Evolutionary conservation across 1,140 invertebrate genomes (phyloP), one percentile per base, ranked within the genome.

Genomic region (Stegodyphus mimosarum): DNA sequence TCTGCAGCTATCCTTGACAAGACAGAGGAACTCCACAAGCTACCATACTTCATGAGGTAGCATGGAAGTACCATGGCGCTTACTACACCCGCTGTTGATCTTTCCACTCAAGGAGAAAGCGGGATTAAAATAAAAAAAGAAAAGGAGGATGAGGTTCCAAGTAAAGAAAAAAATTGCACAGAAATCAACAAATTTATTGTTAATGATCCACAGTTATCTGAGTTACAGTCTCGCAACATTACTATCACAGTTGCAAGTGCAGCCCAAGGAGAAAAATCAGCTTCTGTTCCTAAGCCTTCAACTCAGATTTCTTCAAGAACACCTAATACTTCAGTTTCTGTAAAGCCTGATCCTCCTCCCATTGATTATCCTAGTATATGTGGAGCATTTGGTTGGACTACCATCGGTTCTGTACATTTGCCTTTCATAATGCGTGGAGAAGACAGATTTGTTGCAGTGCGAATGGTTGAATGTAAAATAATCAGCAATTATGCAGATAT

Each of bases 361-460:
- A 88, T 92, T 5, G 96, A 97, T 90, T 94, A 95, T 87, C 94
- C 95, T 71, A 96, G 95, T 87, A 93, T 93, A 89, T 94, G 94
- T 89, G 96, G 96, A 48, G 93, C 94, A 88, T 98, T 98, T 90
- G 96, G 96, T 51, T 98, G 97, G 97, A 93, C 94, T 49, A 94
- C 93, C 78, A 93, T 97, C 71, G 96, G 95, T 67, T 95, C 95
- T 88, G 93, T 93, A 84, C 94, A 95, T 90, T 95, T 98, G 89
- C 97, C 97, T 2, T 97, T 95, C 88, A 95, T 99, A 78, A 94
- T 95, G 88, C 93, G 97, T 11, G 93, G 93, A 13, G 93, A 93
- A 70, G 73, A 85, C 48, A 95, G 96, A 89, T 98, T 96, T 90
- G 96, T 96, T 90, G 94, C 96, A 15, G 96, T 98, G 64, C 92